Base-by-base conservation (phyloP, 2,113 vertebrate genomes). In the Chloropsis cyanopogon region DNA sequence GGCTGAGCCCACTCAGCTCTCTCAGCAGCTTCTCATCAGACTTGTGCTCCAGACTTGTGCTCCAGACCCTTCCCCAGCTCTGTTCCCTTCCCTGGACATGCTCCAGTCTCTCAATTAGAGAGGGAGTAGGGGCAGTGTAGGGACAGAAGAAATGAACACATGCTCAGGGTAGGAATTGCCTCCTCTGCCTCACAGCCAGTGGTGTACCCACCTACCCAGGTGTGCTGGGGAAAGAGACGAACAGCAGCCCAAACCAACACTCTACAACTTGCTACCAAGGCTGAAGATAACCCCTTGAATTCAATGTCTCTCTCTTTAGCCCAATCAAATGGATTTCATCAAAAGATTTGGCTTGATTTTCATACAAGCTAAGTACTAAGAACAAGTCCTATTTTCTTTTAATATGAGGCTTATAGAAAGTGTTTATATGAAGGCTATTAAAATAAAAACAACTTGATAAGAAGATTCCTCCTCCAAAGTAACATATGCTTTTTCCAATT, bases 21-120 rank as follows among this genome's bases (percentile, higher is more conserved):
- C 31, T 60, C 52, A 86, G 68, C 75, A 7, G 10, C 19, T 75
- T 13, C 35, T 66, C 53, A 33, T 7, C 8, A 61, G 25, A 12
- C 6, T 12, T 18, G 26, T 29, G 49, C 28, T 57, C 19, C 72
- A 64, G 26, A 21, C 9, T 13, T 18, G 26, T 29, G 49, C 28
- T 57, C 19, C 72, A 64, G 26, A 21, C 9, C 13, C 11, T 46
- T 57, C 23, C 31, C 42, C 64, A 39, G 37, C 28, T 44, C 50
- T 3, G 1, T 3, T 61, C 13, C 14, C 41, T 23, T 54, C 31
- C 24, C 22, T 25, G 41, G 18, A 49, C 15, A 4, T 1, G 0
- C 3, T 61, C 6, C 61, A 86, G 31, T 2, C 24, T 23, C 41
- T 63, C 35, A 12, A 0, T 21, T 4, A 22, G 21, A 26, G 52